Base-by-base conservation (phyloP, 2,113 vertebrate species). In the Chlorodrepanis virens region DNA sequence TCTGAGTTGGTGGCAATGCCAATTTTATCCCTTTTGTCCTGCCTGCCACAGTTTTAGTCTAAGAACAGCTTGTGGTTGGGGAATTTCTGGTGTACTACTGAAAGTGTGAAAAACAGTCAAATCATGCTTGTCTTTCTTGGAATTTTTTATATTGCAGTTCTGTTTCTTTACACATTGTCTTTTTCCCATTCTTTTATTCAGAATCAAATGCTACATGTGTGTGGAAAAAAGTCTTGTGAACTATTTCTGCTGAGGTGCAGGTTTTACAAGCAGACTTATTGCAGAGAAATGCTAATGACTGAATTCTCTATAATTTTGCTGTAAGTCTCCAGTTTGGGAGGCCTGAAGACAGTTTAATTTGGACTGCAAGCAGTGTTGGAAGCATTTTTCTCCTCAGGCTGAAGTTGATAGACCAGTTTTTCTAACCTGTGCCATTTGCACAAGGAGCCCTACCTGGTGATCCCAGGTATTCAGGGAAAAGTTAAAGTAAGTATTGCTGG, bases 331-430 rank as follows among this genome's bases (percentile, higher is more conserved):
- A 5, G 17, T 54, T 94, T 79, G 35, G 52, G 47, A 91, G 31
- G 29, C 39, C 54, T 52, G 50, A 76, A 91, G 70, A 54, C 70
- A 61, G 31, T 70, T 94, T 42, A 42, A 39, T 93, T 95, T 56
- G 45, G 54, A 54, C 88, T 91, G 45, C 63, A 84, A 22, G 40
- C 53, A 63, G 27, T 39, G 42, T 88, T 86, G 83, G 63, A 52
- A 67, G 69, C n/a, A 11, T 69, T 87, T 92, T 64, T 68, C 60
- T 90, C 39, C 82, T 61, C 42, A 47, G 50, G 33, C 27, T 72
- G 78, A 83, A 80, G 87, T 25, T 94, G 91, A 70, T 28, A 20
- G 90, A 80, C 87, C 85, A 70, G 93, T 93, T 94, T 79, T 94
- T 91, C 87, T 86, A 12, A 90, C 59, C 50, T 72, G 44, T 0